Evolutionary conservation across 1,140 invertebrate species (phyloP), one percentile per base, ranked within the genome.

Genomic region (Drosophila pallidifrons): DNA sequence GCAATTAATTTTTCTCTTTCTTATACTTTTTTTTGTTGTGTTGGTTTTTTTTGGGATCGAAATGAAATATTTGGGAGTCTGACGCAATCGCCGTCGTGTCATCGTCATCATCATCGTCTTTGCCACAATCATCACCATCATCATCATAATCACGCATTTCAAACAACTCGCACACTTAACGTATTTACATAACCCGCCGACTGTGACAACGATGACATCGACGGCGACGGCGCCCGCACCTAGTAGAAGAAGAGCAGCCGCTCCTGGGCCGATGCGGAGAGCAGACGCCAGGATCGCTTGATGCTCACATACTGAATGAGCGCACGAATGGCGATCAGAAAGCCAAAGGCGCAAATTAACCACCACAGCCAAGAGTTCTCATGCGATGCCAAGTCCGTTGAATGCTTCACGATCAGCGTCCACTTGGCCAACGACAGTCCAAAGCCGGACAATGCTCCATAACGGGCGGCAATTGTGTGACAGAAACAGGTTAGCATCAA

Each of bases 371-470:
- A 98, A 58, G 96, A 96, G 93, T 97, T 98, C 89, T 97, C 96
- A 91, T 95, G 96, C 20, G 96, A 96, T 58, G 96, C 96, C 70
- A 97, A 93, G 73, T 97, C 96, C 66, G 97, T 97, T 66, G 96
- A 97, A 89, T 97, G 96, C 93, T 98, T 98, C 2, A 98, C 97
- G 87, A 98, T 98, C 46, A 98, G 94, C 20, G 97, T 98, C 98
- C 98, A 98, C 94, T 99, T 98, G 71, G 97, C 97, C 73, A 98
- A 94, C 7, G 97, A 98, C 5, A 99, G 93, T 5, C 98, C 98
- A 91, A 99, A 98, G 45, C 98, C 98, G 65, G 98, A 96, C 15
- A 99, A 92, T 5, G 98, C 98, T 49, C 98, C 98, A 93, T 98
- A 98, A 79, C 97, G 95, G 45, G 97, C 97, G 49, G 98, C 98